Evolutionary conservation across 2,797 vertebrate genomes (phyloP).

Genomic region (Pipistrellus pygmaeus): DNA sequence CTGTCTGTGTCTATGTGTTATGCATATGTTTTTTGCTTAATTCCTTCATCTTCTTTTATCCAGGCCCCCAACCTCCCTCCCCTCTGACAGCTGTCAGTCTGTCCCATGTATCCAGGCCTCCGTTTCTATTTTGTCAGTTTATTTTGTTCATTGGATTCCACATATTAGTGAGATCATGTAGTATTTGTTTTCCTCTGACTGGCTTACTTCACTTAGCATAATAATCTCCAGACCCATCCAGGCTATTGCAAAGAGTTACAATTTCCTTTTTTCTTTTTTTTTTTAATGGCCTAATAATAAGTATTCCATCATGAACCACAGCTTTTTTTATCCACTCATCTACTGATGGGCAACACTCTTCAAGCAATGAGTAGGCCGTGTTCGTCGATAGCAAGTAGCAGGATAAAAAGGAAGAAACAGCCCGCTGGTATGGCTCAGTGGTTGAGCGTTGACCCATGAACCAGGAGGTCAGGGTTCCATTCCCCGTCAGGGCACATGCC

Average conservation of each 20-base stretch:
- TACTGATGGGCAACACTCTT: background rate
- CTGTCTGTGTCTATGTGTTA: background rate
- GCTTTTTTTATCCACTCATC: background rate
- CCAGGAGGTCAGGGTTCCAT: too few species aligned
- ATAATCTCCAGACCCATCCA: background rate
- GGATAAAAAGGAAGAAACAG: background rate
- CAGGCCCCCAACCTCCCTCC: background rate
- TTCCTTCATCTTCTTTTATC: background rate
- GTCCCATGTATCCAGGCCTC: background rate
- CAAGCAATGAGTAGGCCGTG: background rate
- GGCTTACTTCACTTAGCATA: background rate
- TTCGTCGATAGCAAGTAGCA: background rate
- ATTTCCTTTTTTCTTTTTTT: background rate
- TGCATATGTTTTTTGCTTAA: background rate
- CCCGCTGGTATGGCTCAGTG: too few species aligned
- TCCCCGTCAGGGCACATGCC: too few species aligned
- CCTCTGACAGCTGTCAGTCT: background rate
- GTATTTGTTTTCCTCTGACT: background rate
- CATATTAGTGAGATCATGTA: background rate
- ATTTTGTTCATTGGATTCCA: background rate
- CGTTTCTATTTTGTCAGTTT: background rate
- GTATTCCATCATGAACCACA: background rate
- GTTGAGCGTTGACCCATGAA: too few species aligned
- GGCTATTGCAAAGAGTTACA: background rate
- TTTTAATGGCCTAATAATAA: background rate